Percentiles rank a stretch among this genome's conserved stretches.
These are phyloP conservation scores for Rhinolophus ferrumequinum DNA, from an alignment of 2,113 vertebrate species.

Conservation along the genomic window DNA sequence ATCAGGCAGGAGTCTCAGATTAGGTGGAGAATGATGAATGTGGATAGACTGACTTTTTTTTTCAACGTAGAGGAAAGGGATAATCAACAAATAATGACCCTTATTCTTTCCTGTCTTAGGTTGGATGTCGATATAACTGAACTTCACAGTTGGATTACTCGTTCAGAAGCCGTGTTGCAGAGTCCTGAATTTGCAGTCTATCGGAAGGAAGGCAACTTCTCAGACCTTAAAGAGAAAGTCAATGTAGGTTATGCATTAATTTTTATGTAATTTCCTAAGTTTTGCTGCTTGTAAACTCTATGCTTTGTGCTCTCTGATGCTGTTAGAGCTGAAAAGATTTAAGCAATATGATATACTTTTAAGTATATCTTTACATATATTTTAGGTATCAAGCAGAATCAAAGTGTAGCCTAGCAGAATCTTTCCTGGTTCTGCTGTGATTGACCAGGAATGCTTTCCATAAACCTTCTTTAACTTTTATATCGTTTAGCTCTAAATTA, in stretches of 20 bases:
- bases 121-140: constrained; percentile 98
- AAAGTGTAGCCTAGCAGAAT: background rate
- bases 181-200: constrained; percentile 94
- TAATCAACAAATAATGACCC: constrained; percentile 14
- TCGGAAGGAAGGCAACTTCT: constrained; percentile 94
- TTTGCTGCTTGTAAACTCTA: background rate
- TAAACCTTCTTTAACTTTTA: background rate
- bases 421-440: background rate
- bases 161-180: constrained; percentile 95
- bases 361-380: background rate
- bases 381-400: background rate
- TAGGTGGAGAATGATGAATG: constrained; percentile 11
- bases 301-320: constrained; percentile 9
- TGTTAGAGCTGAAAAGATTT: background rate
- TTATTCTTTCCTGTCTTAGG: constrained; percentile 83
- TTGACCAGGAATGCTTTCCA: background rate
- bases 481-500: background rate
- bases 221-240: constrained; percentile 97
- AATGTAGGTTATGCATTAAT: constrained; percentile 84
- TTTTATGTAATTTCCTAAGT: constrained; percentile 27
- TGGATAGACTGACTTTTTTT: constrained; percentile 33
- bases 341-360: background rate
- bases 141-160: constrained; percentile 98
- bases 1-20: background rate
- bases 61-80: constrained; percentile 25